Conservation (phyloP, 30 jellyfish, hydroid and myxozoan species). For the Mastigias papua region DNA sequence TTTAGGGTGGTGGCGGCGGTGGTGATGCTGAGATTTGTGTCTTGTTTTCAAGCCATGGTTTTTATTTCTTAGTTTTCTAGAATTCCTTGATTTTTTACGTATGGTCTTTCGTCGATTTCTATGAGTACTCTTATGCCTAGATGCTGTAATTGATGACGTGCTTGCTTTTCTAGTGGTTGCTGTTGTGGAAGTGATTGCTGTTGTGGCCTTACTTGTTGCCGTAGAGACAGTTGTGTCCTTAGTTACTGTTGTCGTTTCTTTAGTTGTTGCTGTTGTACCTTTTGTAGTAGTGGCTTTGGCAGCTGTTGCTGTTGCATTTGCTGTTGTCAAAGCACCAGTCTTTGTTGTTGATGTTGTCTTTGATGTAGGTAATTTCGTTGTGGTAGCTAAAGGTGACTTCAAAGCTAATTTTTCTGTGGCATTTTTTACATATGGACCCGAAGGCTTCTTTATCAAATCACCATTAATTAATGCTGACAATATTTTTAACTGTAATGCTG, state of each 20-base stretch:
- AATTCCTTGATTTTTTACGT: neutral
- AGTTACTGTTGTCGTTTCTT: conserved; percentile 4
- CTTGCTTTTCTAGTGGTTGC: neutral
- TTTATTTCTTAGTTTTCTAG: neutral
- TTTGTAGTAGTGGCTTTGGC: neutral
- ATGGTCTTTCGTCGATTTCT: neutral
- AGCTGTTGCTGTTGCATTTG: conserved; percentile 2
- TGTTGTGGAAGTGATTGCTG: neutral
- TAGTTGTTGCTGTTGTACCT: conserved; percentile 12
- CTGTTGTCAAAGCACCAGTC: neutral
- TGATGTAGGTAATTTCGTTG: conserved; percentile 1
- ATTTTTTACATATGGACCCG: neutral
- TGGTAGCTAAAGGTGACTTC: neutral
- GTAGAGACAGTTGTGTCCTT: neutral
- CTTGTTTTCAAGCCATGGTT: neutral
- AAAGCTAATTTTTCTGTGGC: neutral
- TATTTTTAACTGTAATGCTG: neutral
- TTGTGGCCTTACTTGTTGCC: neutral
- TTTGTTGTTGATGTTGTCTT: conserved; percentile 15
- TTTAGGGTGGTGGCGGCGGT: neutral
- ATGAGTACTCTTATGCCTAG: neutral
- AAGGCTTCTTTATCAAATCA: neutral
- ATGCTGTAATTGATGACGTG: neutral
- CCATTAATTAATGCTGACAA: neutral
- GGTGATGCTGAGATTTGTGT: neutral